These are phyloP conservation scores for Eulimnadia texana DNA, from an alignment of 1,140 invertebrate genomes.

Conservation along the genomic window DNA sequence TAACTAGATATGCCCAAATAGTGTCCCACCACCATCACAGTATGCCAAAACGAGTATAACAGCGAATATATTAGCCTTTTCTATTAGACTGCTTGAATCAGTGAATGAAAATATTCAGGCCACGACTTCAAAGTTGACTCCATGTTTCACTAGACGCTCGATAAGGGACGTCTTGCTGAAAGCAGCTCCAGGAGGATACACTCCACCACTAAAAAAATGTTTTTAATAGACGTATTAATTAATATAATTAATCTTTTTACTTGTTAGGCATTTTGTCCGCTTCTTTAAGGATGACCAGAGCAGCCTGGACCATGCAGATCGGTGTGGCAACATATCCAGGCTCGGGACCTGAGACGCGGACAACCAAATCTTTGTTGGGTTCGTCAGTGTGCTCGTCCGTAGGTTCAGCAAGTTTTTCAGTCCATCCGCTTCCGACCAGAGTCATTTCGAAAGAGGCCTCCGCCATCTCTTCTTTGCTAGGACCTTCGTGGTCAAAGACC, in stretches of 20 bases:
- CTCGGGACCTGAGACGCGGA: slow-evolving; percentile 42
- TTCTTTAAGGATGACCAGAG: slow-evolving; percentile 59
- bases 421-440: slow-evolving; percentile 63
- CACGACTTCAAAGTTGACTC: slow-evolving; percentile 41
- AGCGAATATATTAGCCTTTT: no score
- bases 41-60: not conserved
- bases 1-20: no score
- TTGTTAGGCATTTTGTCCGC: slow-evolving; percentile 51
- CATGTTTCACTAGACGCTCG: slow-evolving; percentile 40
- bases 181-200: slow-evolving; percentile 40
- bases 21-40: not conserved
- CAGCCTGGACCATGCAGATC: slow-evolving; percentile 50
- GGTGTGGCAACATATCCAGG: slow-evolving; percentile 73
- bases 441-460: slow-evolving; percentile 46
- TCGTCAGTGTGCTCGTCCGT: slow-evolving; percentile 41
- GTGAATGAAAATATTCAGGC: not conserved
- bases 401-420: slow-evolving; percentile 40
- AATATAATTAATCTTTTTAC: slow-evolving; percentile 29
- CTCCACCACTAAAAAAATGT: slow-evolving; percentile 39
- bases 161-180: slow-evolving; percentile 48
- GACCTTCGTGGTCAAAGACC: slow-evolving; percentile 46
- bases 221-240: no score
- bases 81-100: not conserved
- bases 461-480: slow-evolving; percentile 44
- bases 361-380: slow-evolving; percentile 50